A percentile compares a stretch with the other conserved stretches of the same genome.
Evolutionary conservation across 92 coral and sea anemone genomes (phyloP).

Genomic region (Heteractis magnifica): DNA sequence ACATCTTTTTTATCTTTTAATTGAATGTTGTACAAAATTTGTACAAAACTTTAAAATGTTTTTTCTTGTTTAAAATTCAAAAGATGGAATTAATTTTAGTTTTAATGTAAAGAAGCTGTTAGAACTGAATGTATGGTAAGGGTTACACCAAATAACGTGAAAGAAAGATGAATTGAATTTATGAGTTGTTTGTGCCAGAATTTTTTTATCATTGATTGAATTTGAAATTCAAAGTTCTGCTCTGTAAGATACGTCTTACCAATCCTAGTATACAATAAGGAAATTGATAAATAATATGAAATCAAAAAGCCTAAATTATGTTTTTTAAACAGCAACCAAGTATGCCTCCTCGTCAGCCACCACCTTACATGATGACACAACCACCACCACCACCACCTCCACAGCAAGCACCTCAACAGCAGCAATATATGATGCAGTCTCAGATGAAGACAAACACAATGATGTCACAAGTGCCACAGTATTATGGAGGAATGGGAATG

Average conservation of each 20-base stretch:
- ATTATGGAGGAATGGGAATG: conserved; percentile 66
- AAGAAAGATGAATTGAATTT: background rate
- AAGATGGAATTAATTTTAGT: background rate
- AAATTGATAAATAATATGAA: too few species aligned
- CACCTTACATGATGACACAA: conserved; percentile 67
- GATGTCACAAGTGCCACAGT: conserved; percentile 51
- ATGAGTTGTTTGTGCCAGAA: background rate
- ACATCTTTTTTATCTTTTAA: background rate
- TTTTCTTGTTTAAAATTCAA: background rate
- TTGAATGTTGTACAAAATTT: background rate
- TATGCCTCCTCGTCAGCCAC: conserved; percentile 57
- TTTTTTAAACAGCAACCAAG: conserved; percentile 36
- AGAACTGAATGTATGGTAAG: background rate
- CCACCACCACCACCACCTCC: conserved; percentile 49
- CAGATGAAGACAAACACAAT: conserved; percentile 59
- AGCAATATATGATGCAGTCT: conserved; percentile 58
- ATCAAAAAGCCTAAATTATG: too few species aligned
- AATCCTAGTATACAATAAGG: too few species aligned
- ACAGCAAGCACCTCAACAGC: conserved; percentile 26
- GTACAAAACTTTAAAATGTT: background rate
- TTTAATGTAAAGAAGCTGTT: background rate
- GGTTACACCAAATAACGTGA: background rate
- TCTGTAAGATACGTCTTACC: too few species aligned
- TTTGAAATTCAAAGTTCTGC: too few species aligned
- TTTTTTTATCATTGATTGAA: too few species aligned